Base-by-base conservation (phyloP, 2,797 vertebrate species). In the Chloroceryle amazona region DNA sequence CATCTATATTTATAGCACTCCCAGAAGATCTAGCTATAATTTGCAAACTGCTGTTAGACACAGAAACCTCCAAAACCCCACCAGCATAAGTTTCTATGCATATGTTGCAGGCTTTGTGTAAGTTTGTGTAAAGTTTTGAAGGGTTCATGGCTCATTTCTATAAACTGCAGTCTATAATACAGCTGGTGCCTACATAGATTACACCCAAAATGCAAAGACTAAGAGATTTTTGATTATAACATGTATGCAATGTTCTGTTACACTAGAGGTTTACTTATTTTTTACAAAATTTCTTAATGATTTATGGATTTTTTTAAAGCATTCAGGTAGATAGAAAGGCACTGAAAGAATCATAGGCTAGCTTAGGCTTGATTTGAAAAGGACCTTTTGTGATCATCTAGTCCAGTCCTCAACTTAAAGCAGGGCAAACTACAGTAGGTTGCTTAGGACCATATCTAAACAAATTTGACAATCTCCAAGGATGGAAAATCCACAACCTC, bases 1-100 rank as follows among this genome's bases (percentile, higher is more conserved):
- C 73, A 61, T 17, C 13, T n/a, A 33, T 91, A 70, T 89, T 93
- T 86, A 52, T 71, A 91, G 33, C 22, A 61, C 7, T 89, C 74
- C 41, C 63, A 74, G 10, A 87, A 13, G 47, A 76, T 35, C 12
- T 5, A 79, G 22, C 46, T 73, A 75, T 18, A 41, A 13, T 87
- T 76, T 71, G 9, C 14, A 76, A 70, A 66, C 17, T 46, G 16
- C 37, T 74, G 4, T 25, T 81, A 70, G 25, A 73, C 6, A 28
- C 12, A 87, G 33, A 76, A 82, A 76, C 6, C 7, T 86, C 25
- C 26, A 76, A 85, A 93, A 66, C 3, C 8, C 31, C 8, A 55
- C 3, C 8, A 68, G 15, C 10, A n/a, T 10, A 63, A 57, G 10
- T 57, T 85, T 76, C 29, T 67, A 9, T 39, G 13, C 9, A 15